phyloP scores from a whole-genome alignment of 1,140 invertebrate genomes.

The Aphidius gifuensis region DNA sequence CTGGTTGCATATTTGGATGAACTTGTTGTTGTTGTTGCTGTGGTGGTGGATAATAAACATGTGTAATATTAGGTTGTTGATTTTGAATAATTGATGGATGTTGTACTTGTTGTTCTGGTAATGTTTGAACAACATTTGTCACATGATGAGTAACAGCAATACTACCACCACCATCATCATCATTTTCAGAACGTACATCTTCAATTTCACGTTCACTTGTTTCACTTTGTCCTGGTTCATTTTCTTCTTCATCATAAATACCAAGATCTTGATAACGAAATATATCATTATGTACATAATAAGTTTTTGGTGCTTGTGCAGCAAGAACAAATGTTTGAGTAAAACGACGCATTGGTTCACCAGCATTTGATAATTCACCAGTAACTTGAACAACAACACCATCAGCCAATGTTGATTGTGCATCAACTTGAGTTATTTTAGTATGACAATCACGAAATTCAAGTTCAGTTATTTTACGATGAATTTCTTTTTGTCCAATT shows the following conservation, averaged over 20 bases:
- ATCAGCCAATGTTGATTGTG: slow-evolving; percentile 86
- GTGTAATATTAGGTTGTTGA: slow-evolving; percentile 38
- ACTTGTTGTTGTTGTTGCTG: slow-evolving; percentile 40
- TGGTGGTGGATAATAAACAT: slow-evolving; percentile 44
- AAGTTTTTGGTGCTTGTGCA: slow-evolving; percentile 91
- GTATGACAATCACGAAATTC: slow-evolving; percentile 96
- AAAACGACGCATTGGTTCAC: slow-evolving; percentile 93
- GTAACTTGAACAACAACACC: slow-evolving; percentile 96
- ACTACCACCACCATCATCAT: slow-evolving; percentile 58
- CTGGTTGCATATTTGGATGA: slow-evolving; percentile 45
- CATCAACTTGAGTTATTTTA: slow-evolving; percentile 91
- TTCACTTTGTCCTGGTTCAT: slow-evolving; percentile 41
- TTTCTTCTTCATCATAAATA: slow-evolving; percentile 66
- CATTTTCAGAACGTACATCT: slow-evolving; percentile 65
- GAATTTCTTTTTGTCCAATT: slow-evolving; percentile 90
- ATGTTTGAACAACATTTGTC: slow-evolving; percentile 30
- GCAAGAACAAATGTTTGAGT: slow-evolving; percentile 97
- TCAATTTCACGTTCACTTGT: slow-evolving; percentile 50
- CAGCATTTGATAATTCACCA: slow-evolving; percentile 93
- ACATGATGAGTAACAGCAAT: slow-evolving; percentile 28
- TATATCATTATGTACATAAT: slow-evolving; percentile 98
- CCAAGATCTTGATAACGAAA: slow-evolving; percentile 84
- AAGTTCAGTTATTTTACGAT: slow-evolving; percentile 90
- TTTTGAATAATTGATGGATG: slow-evolving; percentile 38
- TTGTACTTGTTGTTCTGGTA: slow-evolving; percentile 38